phyloP scores from a whole-genome alignment of 2,888 invertebrate genomes.

The Balanococcus diminutus region DNA sequence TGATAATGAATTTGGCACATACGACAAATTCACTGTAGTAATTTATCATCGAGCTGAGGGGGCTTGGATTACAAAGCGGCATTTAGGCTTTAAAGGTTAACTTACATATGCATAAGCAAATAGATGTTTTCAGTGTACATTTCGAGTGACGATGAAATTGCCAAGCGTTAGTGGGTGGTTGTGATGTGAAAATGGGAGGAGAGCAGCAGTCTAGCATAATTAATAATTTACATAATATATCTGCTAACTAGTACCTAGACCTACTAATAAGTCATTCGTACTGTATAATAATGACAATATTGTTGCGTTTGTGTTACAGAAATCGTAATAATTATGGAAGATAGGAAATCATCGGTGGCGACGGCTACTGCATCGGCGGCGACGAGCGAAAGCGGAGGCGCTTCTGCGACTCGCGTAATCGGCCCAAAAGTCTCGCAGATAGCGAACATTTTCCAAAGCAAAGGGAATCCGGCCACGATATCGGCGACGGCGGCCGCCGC shows the following conservation, averaged over 20 bases:
- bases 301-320: not conserved
- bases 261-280: no score
- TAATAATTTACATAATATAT: not conserved
- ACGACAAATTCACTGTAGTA: not conserved
- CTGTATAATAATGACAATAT: not conserved
- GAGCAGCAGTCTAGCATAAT: no score
- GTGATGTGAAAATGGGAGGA: not conserved
- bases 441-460: conserved; percentile 82
- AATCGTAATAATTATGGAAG: conserved; percentile 57
- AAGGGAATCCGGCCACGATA: conserved; percentile 57
- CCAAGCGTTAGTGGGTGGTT: not conserved
- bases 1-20: not conserved
- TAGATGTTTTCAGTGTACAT: not conserved
- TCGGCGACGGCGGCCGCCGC: conserved; percentile 50
- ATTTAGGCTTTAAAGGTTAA: not conserved
- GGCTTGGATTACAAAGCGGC: not conserved
- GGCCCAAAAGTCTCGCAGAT: conserved; percentile 90
- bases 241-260: not conserved
- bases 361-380: not conserved
- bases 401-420: conserved; percentile 61
- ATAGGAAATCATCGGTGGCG: conserved; percentile 57
- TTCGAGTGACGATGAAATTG: no score
- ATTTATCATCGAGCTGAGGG: not conserved
- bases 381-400: conserved; percentile 39
- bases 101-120: not conserved